Conservation (phyloP, 2,888 invertebrate genomes). For the Therioaphis trifolii region DNA sequence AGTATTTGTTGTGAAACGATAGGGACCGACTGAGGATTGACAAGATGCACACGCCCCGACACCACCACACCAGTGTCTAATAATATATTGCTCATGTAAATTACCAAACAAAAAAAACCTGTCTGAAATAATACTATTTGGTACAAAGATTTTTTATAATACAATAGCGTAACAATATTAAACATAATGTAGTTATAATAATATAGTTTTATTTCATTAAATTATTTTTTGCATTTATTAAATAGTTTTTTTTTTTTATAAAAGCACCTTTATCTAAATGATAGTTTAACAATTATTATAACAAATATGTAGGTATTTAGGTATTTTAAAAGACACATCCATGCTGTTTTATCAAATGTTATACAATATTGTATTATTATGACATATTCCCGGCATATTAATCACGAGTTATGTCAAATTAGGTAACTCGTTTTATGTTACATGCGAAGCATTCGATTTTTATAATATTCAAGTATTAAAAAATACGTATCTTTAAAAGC, state of each 20-base stretch:
- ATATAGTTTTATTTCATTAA: no score
- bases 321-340: no score
- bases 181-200: no score
- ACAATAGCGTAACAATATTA: no score
- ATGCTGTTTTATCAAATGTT: neutral
- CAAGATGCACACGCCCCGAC: slow-evolving; percentile 58
- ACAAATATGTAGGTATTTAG: no score
- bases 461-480: neutral
- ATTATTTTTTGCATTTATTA: no score
- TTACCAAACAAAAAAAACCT: neutral
- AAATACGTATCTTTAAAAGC: neutral
- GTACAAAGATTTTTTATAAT: no score
- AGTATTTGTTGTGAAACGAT: slow-evolving; percentile 53
- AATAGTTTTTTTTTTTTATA: neutral
- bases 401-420: neutral
- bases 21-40: slow-evolving; percentile 59
- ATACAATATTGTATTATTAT: neutral
- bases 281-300: no score
- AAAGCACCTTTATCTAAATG: no score
- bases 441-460: neutral
- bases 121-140: neutral
- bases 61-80: slow-evolving; percentile 36
- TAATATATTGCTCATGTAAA: slow-evolving; percentile 46
- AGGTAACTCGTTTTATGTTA: neutral
- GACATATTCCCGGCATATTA: neutral